These are phyloP conservation scores for Limnephilus rhombicus DNA, from an alignment of 2,888 invertebrate genomes.

Conservation along the genomic window DNA sequence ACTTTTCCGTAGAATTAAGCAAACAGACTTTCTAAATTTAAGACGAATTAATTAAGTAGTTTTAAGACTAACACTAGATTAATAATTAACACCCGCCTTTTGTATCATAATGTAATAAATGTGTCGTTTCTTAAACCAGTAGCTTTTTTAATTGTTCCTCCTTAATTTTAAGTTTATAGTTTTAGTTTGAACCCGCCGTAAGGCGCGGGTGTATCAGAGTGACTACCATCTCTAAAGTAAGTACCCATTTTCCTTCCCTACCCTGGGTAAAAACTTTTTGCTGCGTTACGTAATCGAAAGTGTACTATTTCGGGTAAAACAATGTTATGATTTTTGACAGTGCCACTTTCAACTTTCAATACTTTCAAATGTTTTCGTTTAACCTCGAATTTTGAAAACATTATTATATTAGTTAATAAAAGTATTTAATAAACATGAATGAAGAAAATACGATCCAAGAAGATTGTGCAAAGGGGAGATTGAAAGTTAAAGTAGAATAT, in stretches of 20 bases:
- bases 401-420: not conserved
- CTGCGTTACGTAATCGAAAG: not conserved
- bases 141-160: too few relatives aligned
- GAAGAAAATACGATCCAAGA: conserved; percentile 7
- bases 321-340: not conserved
- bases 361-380: not conserved
- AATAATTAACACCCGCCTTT: too few relatives aligned
- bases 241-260: not conserved
- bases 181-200: too few relatives aligned
- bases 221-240: too few relatives aligned
- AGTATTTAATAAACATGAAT: not conserved
- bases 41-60: too few relatives aligned
- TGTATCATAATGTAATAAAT: too few relatives aligned
- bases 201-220: too few relatives aligned
- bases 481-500: conserved; percentile 42
- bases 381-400: not conserved
- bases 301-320: not conserved
- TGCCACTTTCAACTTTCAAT: not conserved
- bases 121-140: too few relatives aligned
- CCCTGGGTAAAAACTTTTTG: not conserved
- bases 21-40: too few relatives aligned
- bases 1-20: too few relatives aligned
- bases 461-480: not conserved
- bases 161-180: too few relatives aligned
- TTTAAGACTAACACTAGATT: too few relatives aligned